Base-by-base conservation (phyloP, 2,113 vertebrate species). In the Galbula dea region DNA sequence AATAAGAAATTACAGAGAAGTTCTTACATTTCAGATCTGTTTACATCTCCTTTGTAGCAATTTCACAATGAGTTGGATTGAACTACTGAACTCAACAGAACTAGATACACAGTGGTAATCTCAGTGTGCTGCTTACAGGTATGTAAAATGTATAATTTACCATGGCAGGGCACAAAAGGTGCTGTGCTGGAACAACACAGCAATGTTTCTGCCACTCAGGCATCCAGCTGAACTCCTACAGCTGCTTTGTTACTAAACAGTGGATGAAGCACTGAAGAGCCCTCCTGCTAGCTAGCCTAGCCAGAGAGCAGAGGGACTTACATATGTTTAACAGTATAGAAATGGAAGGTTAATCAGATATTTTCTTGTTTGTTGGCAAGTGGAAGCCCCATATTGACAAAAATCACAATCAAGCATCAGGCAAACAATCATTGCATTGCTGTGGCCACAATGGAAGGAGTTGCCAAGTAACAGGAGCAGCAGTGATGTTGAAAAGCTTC, bases 321-420 rank as follows among this genome's bases (percentile, higher is more conserved):
- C 80, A 41, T 15, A n/a, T 7, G 12, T 73, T 89, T 59, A 69
- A 41, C 3, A 18, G 23, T 2, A 27, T 11, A 67, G 49, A 73
- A 66, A 32, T 59, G 89, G 83, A 24, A 41, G 80, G 58, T 74
- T 93, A 95, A 94, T 95, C 51, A 88, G 82, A 77, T 88, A n/a
- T 23, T 83, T 92, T 74, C 80, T 83, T 74, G 29, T 58, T 39
- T 58, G 68, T 37, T 76, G 63, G 63, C 49, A 66, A 79, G 45
- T 23, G 54, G 82, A 49, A 85, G 57, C 32, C 67, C 43, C 20
- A 9, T 79, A 89, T 91, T 89, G 78, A 91, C 63, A 77, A 48
- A n/a, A 89, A 57, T 41, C 71, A 46, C 89, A 87, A 30, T 73
- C 71, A 46, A 69, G n/a, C 69, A 54, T 57, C 85, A 66, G 72